Conservation (phyloP, 92 coral and sea anemone genomes). For the Siderastrea siderea region DNA sequence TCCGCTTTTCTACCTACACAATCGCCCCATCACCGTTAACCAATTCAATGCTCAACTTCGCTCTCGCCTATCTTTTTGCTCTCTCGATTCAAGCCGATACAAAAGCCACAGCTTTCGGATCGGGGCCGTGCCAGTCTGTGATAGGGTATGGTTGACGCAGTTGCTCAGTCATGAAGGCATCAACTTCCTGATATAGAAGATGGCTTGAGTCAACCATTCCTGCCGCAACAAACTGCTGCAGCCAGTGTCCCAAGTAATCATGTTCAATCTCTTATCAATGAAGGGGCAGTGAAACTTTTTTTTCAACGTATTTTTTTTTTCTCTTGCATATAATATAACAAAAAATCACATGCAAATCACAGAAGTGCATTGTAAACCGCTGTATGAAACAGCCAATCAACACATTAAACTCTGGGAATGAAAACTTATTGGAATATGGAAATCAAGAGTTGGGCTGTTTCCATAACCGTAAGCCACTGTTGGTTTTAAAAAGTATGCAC, state of each 20-base stretch:
- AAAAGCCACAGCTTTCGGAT: no score
- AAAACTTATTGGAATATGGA: conserved; percentile 7
- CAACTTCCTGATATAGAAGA: conserved; percentile 61
- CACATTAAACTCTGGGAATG: conserved; percentile 10
- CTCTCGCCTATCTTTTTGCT: no score
- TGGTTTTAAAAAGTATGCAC: conserved; percentile 9
- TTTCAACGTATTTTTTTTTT: conserved; percentile 9
- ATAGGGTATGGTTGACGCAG: conserved; percentile 67
- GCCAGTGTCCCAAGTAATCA: conserved; percentile 68
- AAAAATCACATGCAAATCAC: conserved; percentile 5
- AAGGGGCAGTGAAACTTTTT: conserved; percentile 59
- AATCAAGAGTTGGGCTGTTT: conserved; percentile 6
- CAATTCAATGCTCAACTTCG: no score
- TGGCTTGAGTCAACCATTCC: conserved; percentile 62
- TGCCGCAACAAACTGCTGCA: conserved; percentile 58
- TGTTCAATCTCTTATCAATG: conserved; percentile 47
- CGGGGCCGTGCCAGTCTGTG: conserved; percentile 29
- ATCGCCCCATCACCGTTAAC: no score
- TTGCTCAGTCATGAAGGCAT: conserved; percentile 71
- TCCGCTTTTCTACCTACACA: no score
- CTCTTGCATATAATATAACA: conserved; percentile 4
- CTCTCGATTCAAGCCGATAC: no score
- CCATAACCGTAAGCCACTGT: conserved; percentile 5
- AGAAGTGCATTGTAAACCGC: conserved; percentile 15
- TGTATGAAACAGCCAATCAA: conserved; percentile 15